Base-by-base conservation (phyloP, 1,140 invertebrate species). In the Augochlora pura region DNA sequence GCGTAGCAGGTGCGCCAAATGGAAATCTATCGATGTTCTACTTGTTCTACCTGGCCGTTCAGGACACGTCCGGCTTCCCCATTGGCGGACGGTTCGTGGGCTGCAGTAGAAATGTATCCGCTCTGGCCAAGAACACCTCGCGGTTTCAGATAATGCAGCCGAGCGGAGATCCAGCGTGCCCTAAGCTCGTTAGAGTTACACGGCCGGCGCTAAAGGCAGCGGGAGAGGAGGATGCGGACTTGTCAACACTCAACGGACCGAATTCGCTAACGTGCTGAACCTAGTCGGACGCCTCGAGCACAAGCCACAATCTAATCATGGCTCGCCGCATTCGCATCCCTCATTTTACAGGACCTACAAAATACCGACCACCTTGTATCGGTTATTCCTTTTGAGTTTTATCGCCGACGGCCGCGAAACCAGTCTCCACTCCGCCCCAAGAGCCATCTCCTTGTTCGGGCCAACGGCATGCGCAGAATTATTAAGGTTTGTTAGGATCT, bases 241-340 rank as follows among this genome's bases (percentile, higher is more conserved):
- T 89, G 90, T 90, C 90, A 90, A 90, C 90, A 87, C 88, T 90
- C 89, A 90, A 90, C 87, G 81, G 74, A 90, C 88, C 82, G 88
- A 89, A 90, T 90, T 89, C 86, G 85, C 88, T 90, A 90, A 91
- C 88, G 88, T 83, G 88, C 86, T 90, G 88, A 89, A 89, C 87
- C 85, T 89, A 88, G 85, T 88, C 86, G 83, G 86, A 89, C 83
- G 87, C 85, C 88, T 88, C 84, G 67, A 87, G 85, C 87, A 90
- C 90, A 89, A 86, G 84, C 90, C 89, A 79, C 90, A 91, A 91
- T 91, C 88, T 90, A 90, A 91, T 91, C 88, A 88, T 86, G 90
- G 90, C 86, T 83, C 81, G 88, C 90, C 91, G 87, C 88, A 91
- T 88, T 90, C 88, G 86, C 84, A 88, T 88, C 81, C 86, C 81